phyloP scores from a whole-genome alignment of 2,113 vertebrate species.

The Prinia subflava region DNA sequence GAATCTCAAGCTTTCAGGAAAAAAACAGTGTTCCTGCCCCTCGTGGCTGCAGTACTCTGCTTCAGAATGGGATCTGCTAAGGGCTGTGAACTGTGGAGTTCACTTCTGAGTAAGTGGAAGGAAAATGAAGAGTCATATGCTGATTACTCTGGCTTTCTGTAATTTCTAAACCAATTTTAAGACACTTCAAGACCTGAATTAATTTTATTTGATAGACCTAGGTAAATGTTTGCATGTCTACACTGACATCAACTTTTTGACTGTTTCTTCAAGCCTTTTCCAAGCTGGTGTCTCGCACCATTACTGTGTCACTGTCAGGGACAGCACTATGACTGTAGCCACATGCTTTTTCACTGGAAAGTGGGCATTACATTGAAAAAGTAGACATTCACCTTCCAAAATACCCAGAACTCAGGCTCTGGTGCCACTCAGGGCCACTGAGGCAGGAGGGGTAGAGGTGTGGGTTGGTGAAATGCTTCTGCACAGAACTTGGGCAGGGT shows the following conservation, averaged over 20 bases:
- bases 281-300: neutral
- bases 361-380: neutral
- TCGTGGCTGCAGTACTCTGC: neutral
- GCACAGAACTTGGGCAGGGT: accelerated
- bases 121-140: neutral
- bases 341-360: neutral
- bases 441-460: neutral
- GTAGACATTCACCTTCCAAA: neutral
- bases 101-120: neutral
- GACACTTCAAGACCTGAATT: neutral
- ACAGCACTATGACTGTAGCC: neutral
- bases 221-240: neutral
- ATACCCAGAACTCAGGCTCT: neutral
- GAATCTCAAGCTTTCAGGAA: neutral
- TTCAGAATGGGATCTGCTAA: neutral
- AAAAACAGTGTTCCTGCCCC: neutral
- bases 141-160: neutral
- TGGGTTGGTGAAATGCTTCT: neutral
- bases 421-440: accelerated
- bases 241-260: neutral
- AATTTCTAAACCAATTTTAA: neutral
- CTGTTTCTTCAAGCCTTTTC: neutral
- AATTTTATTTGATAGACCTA: neutral
- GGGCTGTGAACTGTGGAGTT: neutral
- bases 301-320: accelerated